Evolutionary conservation across 2,113 vertebrate genomes (phyloP).

Genomic region (Brevimyrus niger): DNA sequence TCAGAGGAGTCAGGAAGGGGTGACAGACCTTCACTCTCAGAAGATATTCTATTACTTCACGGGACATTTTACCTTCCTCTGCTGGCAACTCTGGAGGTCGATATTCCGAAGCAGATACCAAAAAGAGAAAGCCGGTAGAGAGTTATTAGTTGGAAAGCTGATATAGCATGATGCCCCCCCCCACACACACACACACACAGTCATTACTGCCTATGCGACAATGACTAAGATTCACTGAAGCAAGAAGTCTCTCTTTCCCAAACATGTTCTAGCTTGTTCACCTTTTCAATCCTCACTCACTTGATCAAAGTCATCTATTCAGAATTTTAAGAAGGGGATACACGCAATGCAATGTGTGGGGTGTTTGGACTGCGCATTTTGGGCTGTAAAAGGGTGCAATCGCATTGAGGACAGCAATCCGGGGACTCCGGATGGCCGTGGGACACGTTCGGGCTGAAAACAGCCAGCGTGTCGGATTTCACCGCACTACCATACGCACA

Average conservation of each 20-base stretch:
- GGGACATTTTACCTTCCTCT: conserved; percentile 80
- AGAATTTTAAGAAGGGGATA: background rate
- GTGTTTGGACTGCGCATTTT: background rate
- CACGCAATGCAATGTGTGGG: background rate
- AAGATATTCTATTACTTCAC: background rate
- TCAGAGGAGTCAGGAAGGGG: background rate
- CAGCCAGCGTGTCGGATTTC: background rate
- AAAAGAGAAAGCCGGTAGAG: conserved; percentile 16
- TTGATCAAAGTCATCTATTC: background rate
- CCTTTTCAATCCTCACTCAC: background rate
- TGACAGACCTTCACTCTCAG: background rate
- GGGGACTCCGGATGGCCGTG: background rate
- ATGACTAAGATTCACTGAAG: background rate
- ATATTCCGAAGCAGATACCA: conserved; percentile 44
- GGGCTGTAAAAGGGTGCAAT: background rate
- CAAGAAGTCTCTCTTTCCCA: background rate
- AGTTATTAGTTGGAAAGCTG: background rate
- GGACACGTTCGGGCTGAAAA: background rate
- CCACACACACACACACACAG: background rate
- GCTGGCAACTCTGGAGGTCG: conserved; percentile 79
- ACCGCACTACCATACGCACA: background rate
- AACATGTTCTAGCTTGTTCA: background rate
- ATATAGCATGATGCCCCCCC: background rate
- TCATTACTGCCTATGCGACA: background rate
- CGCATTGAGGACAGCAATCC: background rate